phyloP scores from a whole-genome alignment of 2,113 vertebrate genomes.

The Tragelaphus scriptus region DNA sequence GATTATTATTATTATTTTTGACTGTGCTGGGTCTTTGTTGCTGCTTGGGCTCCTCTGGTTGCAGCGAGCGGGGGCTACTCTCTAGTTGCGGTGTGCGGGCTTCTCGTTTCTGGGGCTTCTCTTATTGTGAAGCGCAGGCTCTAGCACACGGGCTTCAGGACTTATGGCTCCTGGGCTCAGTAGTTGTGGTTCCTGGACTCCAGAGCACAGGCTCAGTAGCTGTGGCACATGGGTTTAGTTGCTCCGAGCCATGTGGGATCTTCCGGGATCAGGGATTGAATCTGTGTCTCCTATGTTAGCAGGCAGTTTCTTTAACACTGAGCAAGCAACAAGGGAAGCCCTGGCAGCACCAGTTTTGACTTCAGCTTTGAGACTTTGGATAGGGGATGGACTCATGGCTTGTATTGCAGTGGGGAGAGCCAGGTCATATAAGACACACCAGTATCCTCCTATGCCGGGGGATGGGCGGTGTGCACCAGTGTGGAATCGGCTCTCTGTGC shows the following conservation, averaged over 20 bases:
- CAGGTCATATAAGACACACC: neutral
- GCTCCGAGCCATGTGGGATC: neutral
- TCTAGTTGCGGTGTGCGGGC: accelerated
- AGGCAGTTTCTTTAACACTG: neutral
- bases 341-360: neutral
- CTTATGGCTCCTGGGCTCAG: neutral
- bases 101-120: neutral
- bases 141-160: neutral
- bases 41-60: neutral
- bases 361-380: neutral
- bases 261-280: neutral
- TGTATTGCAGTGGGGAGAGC: neutral
- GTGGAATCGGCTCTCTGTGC: neutral
- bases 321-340: neutral
- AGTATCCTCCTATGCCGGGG: neutral
- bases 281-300: neutral
- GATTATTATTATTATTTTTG: neutral
- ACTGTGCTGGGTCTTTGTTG: neutral
- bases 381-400: neutral
- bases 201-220: neutral
- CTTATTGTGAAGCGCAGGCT: neutral
- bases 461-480: accelerated
- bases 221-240: neutral
- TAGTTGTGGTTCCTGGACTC: neutral
- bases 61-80: neutral